Conservation (phyloP, 2,888 invertebrate genomes). For the Dicranocentrus wangi region DNA sequence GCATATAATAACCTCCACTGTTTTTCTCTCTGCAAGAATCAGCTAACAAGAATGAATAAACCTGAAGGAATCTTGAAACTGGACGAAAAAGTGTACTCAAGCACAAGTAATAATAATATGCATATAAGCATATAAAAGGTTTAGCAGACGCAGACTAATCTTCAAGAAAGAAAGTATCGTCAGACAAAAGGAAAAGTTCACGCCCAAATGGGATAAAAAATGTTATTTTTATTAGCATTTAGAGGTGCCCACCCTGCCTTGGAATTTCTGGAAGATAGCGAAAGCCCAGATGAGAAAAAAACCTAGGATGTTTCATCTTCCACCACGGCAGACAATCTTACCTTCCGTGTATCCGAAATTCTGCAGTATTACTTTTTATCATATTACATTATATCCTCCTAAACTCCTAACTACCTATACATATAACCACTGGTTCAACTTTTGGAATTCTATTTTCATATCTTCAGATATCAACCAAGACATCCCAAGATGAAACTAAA, state of each 20-base stretch:
- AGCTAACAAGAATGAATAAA: conserved; percentile 46
- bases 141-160: conserved; percentile 9
- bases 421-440: too few relatives aligned
- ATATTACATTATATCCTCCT: too few relatives aligned
- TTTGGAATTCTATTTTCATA: conserved; percentile 31
- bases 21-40: conserved; percentile 45
- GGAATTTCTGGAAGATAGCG: conserved; percentile 69
- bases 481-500: not conserved
- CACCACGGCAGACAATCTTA: too few relatives aligned
- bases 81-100: conserved; percentile 11
- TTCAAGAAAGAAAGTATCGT: conserved; percentile 37
- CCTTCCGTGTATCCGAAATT: conserved; percentile 25
- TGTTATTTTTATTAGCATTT: conserved; percentile 72
- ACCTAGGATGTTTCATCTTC: conserved; percentile 33
- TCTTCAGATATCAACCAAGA: conserved; percentile 23
- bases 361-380: too few relatives aligned
- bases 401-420: too few relatives aligned
- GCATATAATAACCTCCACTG: not conserved
- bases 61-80: conserved; percentile 7
- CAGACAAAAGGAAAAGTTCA: conserved; percentile 68
- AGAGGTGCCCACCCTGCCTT: conserved; percentile 72
- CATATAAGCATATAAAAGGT: not conserved
- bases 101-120: not conserved
- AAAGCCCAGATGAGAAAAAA: conserved; percentile 38
- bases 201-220: conserved; percentile 72